Conservation (phyloP, 2,113 vertebrate species). For the Lycocorax pyrrhopterus region DNA sequence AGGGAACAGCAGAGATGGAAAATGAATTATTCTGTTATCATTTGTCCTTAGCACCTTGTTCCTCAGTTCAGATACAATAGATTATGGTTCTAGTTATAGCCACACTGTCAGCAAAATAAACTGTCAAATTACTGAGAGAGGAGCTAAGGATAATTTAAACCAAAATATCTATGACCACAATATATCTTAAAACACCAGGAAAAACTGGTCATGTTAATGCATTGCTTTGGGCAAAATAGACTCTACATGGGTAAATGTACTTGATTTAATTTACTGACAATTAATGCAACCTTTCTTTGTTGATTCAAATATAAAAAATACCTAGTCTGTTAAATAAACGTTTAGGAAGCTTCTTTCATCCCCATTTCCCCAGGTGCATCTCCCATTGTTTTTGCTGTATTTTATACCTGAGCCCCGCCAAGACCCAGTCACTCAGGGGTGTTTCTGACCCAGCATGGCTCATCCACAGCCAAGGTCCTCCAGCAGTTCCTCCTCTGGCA, state of each 20-base stretch:
- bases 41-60: conserved; percentile 16
- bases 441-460: not conserved
- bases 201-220: not conserved
- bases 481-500: not conserved
- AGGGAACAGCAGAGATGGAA: not conserved
- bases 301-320: not conserved
- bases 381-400: not conserved
- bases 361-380: not conserved
- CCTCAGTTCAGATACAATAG: conserved; percentile 14
- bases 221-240: not conserved
- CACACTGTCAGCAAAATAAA: conserved; percentile 11
- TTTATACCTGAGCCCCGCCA: not conserved
- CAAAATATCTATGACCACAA: not conserved
- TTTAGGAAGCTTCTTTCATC: not conserved
- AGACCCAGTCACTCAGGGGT: rapidly evolving
- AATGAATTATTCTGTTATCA: conserved; percentile 25
- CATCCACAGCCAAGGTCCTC: not conserved
- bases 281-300: not conserved
- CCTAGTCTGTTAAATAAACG: not conserved
- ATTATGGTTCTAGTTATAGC: not conserved
- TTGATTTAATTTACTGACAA: not conserved
- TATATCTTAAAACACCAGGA: not conserved
- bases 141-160: not conserved
- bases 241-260: not conserved
- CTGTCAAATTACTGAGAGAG: not conserved